Evolutionary conservation across 2,797 vertebrate species (phyloP), one percentile per base, ranked within the genome.

Genomic region (Protosalanx chinensis): DNA sequence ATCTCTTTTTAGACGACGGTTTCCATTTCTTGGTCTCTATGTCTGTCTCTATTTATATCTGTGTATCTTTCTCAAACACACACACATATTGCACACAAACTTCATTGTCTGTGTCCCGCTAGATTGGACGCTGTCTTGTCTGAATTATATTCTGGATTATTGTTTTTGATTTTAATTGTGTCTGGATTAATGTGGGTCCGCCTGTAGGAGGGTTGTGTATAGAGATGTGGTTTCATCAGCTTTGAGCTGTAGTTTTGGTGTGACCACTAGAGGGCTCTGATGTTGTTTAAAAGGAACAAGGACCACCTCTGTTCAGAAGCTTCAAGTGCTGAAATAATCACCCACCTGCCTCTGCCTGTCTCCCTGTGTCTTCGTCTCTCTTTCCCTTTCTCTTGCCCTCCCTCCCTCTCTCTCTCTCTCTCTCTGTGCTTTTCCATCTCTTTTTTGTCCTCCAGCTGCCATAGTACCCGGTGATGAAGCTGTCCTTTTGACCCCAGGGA

Each of bases 401-500:
- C 41, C 33, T 49, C n/a, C n/a, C n/a, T n/a, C n/a, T n/a, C 12
- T 13, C 37, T 18, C 20, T 18, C 15, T 53, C 23, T 32, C 12
- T 6, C 20, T n/a, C 10, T 67, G 3, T 15, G 12, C 12, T 27
- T 29, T 6, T 59, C 35, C 32, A n/a, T 29, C 20, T 60, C 13
- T 35, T 0, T 27, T 12, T 37, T 27, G 23, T 83, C 91, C n/a
- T 67, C 13, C 75, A 92, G 94, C 92, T 88, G 86, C 88, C 67
- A 35, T 95, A 92, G 90, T 89, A 85, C 90, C 86, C 79, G 86
- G 90, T 65, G 96, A 98, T 89, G 96, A 98, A 78, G 82, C 90
- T 73, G 85, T 93, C 78, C 90, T 92, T 89, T 81, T 95, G 90
- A 96, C 94, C 74, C 91, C 95, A 81, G 93, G 90, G 87, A 99